Evolutionary conservation across 2,113 vertebrate genomes (phyloP).

Genomic region (Strix aluco): DNA sequence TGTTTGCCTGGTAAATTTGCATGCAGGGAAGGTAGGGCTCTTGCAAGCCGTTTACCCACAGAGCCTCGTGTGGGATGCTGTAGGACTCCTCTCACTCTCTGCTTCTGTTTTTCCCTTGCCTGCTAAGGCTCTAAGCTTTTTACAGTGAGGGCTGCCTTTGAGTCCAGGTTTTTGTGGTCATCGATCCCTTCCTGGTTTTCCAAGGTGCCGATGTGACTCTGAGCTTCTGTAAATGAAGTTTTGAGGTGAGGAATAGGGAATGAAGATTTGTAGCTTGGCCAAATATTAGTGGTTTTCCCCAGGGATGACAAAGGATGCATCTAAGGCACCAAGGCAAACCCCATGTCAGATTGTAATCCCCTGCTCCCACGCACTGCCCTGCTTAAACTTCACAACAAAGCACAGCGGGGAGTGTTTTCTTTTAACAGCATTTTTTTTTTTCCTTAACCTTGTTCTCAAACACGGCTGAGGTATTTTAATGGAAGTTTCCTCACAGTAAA

Average conservation of each 20-base stretch:
- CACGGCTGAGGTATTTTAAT: slow-evolving; percentile 42
- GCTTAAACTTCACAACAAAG: background rate
- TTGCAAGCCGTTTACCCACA: background rate
- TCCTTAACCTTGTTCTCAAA: background rate
- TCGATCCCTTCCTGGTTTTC: background rate
- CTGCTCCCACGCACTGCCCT: background rate
- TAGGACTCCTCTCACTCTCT: background rate
- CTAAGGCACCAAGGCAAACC: background rate
- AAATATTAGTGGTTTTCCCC: background rate
- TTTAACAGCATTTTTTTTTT: background rate
- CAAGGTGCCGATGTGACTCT: background rate
- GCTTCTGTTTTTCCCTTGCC: background rate
- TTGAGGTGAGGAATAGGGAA: background rate
- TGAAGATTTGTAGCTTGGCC: background rate
- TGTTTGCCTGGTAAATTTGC: background rate
- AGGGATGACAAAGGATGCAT: background rate
- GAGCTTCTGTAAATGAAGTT: background rate
- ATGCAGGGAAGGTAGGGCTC: background rate
- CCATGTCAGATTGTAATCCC: background rate
- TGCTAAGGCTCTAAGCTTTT: background rate
- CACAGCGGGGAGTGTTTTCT: background rate
- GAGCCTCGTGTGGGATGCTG: background rate
- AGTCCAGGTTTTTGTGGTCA: background rate
- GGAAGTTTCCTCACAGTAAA: background rate
- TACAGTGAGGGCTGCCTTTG: background rate